Percentiles rank a stretch among this genome's conserved stretches.
phyloP scores from a whole-genome alignment of 2,797 vertebrate species.

The Takifugu rubripes region DNA sequence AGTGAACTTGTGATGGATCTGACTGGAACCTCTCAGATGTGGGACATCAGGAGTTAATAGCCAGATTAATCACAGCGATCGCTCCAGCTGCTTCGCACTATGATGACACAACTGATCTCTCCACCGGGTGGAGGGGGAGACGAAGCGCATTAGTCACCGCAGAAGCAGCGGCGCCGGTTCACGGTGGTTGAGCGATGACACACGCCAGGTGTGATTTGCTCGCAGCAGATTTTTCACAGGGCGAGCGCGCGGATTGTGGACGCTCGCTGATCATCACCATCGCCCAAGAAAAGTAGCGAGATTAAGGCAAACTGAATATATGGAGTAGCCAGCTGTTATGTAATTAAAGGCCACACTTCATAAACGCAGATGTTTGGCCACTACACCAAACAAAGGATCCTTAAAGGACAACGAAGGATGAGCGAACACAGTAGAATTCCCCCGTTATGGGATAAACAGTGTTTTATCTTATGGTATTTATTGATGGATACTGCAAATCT shows the following conservation, averaged over 20 bases:
- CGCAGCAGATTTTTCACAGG: background rate
- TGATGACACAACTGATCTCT: conserved; percentile 24
- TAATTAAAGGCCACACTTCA: no score
- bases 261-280: background rate
- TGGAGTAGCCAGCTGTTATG: no score
- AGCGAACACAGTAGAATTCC: no score
- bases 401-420: no score
- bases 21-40: conserved; percentile 6
- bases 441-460: no score
- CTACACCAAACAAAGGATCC: no score
- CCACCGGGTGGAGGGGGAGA: conserved; percentile 15
- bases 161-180: conserved; percentile 19
- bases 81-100: conserved; percentile 27
- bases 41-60: conserved; percentile 26
- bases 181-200: conserved; percentile 30
- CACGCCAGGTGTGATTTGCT: background rate
- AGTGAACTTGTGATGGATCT: conserved; percentile 4
- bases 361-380: no score
- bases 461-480: no score
- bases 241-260: background rate
- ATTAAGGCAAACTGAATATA: no score
- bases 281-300: background rate
- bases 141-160: conserved; percentile 42
- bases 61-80: conserved; percentile 28
- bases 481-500: no score